These are phyloP conservation scores for Lypha dubia DNA, from an alignment of 2,888 invertebrate genomes.

Conservation along the genomic window DNA sequence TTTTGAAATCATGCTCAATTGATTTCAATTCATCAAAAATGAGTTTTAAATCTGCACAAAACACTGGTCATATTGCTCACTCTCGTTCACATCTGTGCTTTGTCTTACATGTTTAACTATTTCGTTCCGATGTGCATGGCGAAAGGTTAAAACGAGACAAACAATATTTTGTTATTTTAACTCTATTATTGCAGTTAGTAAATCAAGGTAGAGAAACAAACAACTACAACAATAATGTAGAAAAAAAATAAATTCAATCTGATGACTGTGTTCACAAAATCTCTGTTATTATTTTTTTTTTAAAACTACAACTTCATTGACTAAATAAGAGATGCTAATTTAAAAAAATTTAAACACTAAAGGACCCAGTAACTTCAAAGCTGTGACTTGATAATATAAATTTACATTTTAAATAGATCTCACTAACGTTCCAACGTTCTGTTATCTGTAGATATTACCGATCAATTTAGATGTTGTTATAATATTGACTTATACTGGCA, in stretches of 20 bases:
- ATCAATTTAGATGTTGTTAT: too few species aligned
- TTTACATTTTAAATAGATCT: too few species aligned
- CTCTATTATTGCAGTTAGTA: constrained; percentile 61
- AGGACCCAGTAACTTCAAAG: too few species aligned
- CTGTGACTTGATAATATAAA: too few species aligned
- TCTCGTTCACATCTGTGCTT: constrained; percentile 19
- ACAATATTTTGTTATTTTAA: constrained; percentile 25
- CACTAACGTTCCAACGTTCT: too few species aligned
- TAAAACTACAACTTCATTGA: constrained; percentile 62
- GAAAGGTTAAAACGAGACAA: constrained; percentile 57
- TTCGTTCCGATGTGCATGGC: background rate
- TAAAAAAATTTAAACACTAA: constrained; percentile 2
- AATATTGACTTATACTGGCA: too few species aligned
- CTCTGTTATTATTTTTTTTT: constrained; percentile 62
- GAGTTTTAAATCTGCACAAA: constrained; percentile 46
- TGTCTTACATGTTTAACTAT: background rate
- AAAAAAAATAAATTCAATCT: constrained; percentile 47
- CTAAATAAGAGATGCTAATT: constrained; percentile 7
- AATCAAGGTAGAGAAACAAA: constrained; percentile 49
- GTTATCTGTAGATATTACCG: too few species aligned
- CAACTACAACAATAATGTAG: background rate
- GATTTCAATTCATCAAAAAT: constrained; percentile 48
- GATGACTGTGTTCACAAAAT: constrained; percentile 63
- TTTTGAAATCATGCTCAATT: constrained; percentile 64
- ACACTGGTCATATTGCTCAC: background rate